Percentiles rank a stretch among this genome's conserved stretches.
Conservation (phyloP, 2,113 vertebrate genomes). For the Elgaria multicarinata region DNA sequence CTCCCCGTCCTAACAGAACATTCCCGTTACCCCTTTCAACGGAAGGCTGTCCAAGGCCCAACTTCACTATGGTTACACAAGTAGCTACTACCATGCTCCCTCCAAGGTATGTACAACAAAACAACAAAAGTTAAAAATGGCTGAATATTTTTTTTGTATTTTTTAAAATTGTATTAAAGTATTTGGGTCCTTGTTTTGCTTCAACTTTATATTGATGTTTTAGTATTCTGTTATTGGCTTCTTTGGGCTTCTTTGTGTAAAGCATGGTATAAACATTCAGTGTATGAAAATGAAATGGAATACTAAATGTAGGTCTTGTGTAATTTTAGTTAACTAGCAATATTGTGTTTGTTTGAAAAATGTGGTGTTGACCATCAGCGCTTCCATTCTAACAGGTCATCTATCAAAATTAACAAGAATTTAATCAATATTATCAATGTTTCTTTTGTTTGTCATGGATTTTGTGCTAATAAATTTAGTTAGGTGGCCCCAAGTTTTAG, state of each 20-base stretch:
- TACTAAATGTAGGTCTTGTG: not conserved
- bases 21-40: conserved; percentile 73
- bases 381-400: not conserved
- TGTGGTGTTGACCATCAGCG: not conserved
- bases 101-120: conserved; percentile 4
- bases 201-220: not conserved
- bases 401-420: not conserved
- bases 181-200: not conserved
- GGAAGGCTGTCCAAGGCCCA: conserved; percentile 67
- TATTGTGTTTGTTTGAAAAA: not conserved
- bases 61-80: not conserved
- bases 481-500: not conserved
- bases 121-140: not conserved
- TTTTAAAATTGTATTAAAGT: not conserved
- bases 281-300: not conserved
- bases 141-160: not conserved
- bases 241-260: not conserved
- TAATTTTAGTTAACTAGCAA: not conserved
- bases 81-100: not conserved
- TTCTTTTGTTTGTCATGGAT: not conserved
- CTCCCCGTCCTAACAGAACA: conserved; percentile 61
- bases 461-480: not conserved
- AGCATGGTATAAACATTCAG: not conserved
- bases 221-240: not conserved
- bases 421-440: not conserved